Base-by-base conservation (phyloP, 2,113 vertebrate genomes). In the Marcusenius ussheri region DNA sequence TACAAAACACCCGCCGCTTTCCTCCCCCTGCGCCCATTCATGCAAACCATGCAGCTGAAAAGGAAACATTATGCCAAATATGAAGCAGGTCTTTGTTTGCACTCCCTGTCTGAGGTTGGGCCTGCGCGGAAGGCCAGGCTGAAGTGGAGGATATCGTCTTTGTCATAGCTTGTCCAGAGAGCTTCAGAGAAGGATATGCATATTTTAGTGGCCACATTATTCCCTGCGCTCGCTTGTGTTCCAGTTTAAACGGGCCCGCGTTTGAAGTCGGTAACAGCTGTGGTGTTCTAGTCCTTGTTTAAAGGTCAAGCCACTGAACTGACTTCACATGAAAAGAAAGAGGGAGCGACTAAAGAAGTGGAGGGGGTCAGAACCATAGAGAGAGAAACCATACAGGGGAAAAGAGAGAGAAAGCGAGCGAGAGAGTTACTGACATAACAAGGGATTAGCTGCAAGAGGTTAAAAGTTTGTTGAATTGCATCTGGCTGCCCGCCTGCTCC, bases 201-300 rank as follows among this genome's bases (percentile, higher is more conserved):
- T 94, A 94, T 95, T 96, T 96, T 96, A 96, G 95, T 93, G 94
- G 95, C 93, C 94, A 93, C 94, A 94, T 96, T 96, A 95, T 94
- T 83, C 89, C 89, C 49, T 5, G 50, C 35, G 4, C 87, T 83
- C 50, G 3, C 15, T 58, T 53, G 50, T 35, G 74, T 94, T 94
- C 91, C 92, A 93, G 91, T 94, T 91, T 89, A 92, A 93, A 92
- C 92, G 92, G 92, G 87, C 93, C 93, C 91, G 92, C 92, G 94
- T 95, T 96, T 96, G 96, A 96, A 96, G 95, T 95, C 92, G 90
- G 93, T 94, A 95, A 95, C 95, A 96, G 95, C 94, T 96, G 95
- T 95, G 94, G 93, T 95, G 95, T 95, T 95, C 95, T 93, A 95
- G 94, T 93, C 92, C 95, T 95, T 95, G 95, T 94, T 95, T 95